These are phyloP conservation scores for Oryzias woworae DNA, from an alignment of 2,113 vertebrate genomes.

Conservation along the genomic window DNA sequence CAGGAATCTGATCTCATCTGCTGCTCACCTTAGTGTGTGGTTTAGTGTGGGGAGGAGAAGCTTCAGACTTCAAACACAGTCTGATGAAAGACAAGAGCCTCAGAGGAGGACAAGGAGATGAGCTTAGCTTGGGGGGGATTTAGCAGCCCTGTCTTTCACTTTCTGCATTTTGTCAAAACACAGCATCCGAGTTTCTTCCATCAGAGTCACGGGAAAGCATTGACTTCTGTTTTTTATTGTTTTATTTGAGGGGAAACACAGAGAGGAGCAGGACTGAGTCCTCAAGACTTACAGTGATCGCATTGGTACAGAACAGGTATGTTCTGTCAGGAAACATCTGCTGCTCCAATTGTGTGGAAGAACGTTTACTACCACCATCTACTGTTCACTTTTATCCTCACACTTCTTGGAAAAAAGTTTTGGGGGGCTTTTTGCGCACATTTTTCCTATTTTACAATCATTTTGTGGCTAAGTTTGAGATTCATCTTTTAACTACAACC, in stretches of 20 bases:
- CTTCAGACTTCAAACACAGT: constrained; percentile 64
- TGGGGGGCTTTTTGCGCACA: too few species aligned
- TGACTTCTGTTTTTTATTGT: constrained; percentile 9
- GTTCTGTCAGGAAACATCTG: background rate
- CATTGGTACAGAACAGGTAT: background rate
- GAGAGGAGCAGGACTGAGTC: background rate
- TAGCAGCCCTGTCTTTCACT: constrained; percentile 50
- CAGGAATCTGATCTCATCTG: constrained; percentile 28
- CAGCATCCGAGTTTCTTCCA: constrained; percentile 29
- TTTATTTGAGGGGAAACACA: constrained; percentile 20
- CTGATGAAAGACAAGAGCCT: constrained; percentile 68
- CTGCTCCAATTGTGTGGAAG: constrained; percentile 35
- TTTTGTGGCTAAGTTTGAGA: too few species aligned
- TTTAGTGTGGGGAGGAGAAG: constrained; percentile 37
- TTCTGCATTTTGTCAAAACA: constrained; percentile 51
- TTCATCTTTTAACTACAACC: too few species aligned
- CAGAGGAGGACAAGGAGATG: constrained; percentile 50
- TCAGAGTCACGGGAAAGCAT: constrained; percentile 33
- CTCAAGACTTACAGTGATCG: background rate
- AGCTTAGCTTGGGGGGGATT: constrained; percentile 74
- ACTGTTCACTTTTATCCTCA: constrained; percentile 68
- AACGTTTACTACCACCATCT: constrained; percentile 82
- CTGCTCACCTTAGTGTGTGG: constrained; percentile 55
- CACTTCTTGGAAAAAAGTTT: background rate
- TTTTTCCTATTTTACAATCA: too few species aligned